Evolutionary conservation across 2,113 vertebrate genomes (phyloP), one percentile per base, ranked within the genome.

Genomic region (Mola mola): DNA sequence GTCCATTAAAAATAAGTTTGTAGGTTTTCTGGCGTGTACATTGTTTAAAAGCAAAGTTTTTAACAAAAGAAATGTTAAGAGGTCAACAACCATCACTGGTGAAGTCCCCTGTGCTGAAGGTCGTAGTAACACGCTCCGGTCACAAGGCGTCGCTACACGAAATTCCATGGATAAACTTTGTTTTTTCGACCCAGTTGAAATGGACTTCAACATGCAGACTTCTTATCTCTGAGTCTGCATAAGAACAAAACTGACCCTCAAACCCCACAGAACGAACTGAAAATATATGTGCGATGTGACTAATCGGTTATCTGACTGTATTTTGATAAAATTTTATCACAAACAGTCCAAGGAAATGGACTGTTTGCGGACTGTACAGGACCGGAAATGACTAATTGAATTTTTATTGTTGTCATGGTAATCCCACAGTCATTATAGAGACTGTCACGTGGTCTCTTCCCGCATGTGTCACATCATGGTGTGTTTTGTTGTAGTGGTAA

Each of bases 111-210:
- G 28, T 19, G 22, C 3, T 22, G 2, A 3, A 24, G 12, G 34
- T 26, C 5, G 70, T 2, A 80, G 57, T 80, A 46, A 41, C 74
- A 3, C 0, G 21, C 5, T n/a, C 42, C 11, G 17, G 16, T 78
- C 81, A 74, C 73, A 21, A 36, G 83, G 16, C 42, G 83, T 69
- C 83, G 68, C 78, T 72, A 4, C 29, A 31, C 40, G 58, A 50
- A 63, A 55, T 83, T 25, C 62, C 24, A 21, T 59, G 21, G 42
- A 6, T 22, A 15, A 19, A 16, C 7, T 77, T 66, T 76, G 48
- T 82, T 75, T 75, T n/a, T 50, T 31, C 63, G 55, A 79, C 63
- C 69, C 62, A 77, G 76, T 61, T 67, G 33, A 64, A 78, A 31
- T 44, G 83, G 76, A 61, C 73, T 79, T 44, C 29, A 80, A 57